phyloP scores from a whole-genome alignment of 2,888 invertebrate species.

The Escarpia spicata region DNA sequence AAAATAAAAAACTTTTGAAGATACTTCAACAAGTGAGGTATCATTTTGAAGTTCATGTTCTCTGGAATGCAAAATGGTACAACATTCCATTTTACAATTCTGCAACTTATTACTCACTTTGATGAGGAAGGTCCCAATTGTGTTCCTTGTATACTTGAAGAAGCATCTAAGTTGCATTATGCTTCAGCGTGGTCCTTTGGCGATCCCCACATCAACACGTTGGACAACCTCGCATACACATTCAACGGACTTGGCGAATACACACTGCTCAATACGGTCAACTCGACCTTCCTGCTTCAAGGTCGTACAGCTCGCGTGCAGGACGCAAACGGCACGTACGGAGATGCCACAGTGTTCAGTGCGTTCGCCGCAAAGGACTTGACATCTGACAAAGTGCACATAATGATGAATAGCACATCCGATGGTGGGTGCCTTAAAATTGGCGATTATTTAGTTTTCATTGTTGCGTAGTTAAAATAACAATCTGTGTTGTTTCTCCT shows the following conservation, averaged over 20 bases:
- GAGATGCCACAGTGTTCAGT: slow-evolving; percentile 42
- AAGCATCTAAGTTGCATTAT: not conserved
- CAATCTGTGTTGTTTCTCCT: not conserved
- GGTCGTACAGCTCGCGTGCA: slow-evolving; percentile 37
- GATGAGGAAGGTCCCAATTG: too few relatives aligned
- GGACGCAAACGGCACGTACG: slow-evolving; percentile 30
- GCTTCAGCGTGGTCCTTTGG: slow-evolving; percentile 33
- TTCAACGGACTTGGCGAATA: slow-evolving; percentile 36
- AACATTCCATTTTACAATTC: too few relatives aligned
- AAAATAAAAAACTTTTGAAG: too few relatives aligned
- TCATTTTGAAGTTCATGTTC: too few relatives aligned
- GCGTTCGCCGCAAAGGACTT: slow-evolving; percentile 40
- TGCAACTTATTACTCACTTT: too few relatives aligned
- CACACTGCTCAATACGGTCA: slow-evolving; percentile 25
- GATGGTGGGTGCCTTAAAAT: not conserved
- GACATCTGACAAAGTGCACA: slow-evolving; percentile 34
- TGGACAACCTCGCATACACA: slow-evolving; percentile 32
- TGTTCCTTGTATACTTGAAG: not conserved
- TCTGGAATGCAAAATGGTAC: too few relatives aligned
- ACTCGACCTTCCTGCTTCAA: slow-evolving; percentile 33
- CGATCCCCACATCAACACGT: slow-evolving; percentile 32
- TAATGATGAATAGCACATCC: slow-evolving; percentile 33
- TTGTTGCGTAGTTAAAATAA: not conserved
- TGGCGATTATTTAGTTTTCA: too few relatives aligned
- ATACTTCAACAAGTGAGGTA: too few relatives aligned